Evolutionary conservation across 2,797 vertebrate genomes (phyloP), one percentile per base, ranked within the genome.

Genomic region (Coreius guichenoti): DNA sequence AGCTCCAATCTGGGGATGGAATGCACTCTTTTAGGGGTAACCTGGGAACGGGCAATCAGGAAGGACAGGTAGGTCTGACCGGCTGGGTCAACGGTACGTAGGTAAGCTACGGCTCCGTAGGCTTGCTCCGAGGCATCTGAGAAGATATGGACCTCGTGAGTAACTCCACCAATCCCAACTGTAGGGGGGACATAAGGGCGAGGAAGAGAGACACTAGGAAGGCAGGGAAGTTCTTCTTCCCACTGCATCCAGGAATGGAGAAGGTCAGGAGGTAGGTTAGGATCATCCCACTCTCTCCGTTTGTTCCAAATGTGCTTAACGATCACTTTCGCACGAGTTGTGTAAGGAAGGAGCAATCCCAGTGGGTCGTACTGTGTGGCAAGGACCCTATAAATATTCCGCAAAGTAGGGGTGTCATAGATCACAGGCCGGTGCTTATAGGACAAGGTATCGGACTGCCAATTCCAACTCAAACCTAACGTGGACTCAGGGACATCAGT

Each of bases 371-470:
- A 31, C 8, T 81, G 68, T 31, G 21, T 65, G 12, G 78, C 77
- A 19, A 80, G 51, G 14, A 63, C 21, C n/a, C 33, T 73, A 8
- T 79, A 80, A 17, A 85, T 70, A 9, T 77, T 85, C 49, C 21
- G 17, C 26, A 73, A 33, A 3, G 54, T 73, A 21, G 26, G 26
- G 3, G 47, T 63, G 2, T 39, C 13, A 43, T 33, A 33, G 4
- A 29, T 29, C 21, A 58, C 3, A 13, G 56, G n/a, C 21, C n/a
- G 0, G n/a, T 61, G 68, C 21, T 75, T 81, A 39, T 81, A 63
- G 5, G 23, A 23, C 6, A 85, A 12, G 9, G 67, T 43, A 13
- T 85, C 39, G 2, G 39, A 39, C n/a, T 56, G 72, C 72, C 47
- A 75, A 45, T 72, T 81, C 79, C 79, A 81, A 26, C 79, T 33